These are phyloP conservation scores for Atlantisia rogersi DNA, from an alignment of 2,113 vertebrate species.

Conservation along the genomic window DNA sequence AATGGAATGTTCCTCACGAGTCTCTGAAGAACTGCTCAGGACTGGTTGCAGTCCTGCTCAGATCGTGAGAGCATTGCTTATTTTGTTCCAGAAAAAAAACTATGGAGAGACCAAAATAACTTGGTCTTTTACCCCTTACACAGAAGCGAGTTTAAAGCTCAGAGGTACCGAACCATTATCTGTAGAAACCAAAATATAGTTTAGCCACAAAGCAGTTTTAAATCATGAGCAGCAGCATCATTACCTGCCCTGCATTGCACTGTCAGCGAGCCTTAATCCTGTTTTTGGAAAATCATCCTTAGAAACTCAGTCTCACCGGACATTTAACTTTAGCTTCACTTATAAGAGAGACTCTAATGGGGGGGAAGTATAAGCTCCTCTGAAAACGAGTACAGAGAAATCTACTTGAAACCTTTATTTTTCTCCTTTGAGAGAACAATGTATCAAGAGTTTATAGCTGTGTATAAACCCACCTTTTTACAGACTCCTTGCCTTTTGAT, in stretches of 20 bases:
- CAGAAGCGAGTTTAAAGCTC: background rate
- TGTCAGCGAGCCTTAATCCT: background rate
- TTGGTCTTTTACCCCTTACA: background rate
- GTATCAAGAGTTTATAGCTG: background rate
- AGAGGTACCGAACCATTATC: background rate
- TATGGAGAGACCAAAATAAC: background rate
- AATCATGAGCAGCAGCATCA: background rate
- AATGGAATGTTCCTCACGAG: background rate
- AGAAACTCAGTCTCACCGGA: background rate
- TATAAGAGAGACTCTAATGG: background rate
- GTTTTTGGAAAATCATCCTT: background rate
- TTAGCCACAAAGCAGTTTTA: background rate
- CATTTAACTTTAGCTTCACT: background rate
- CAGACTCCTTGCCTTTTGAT: constrained; percentile 31
- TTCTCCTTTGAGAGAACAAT: background rate
- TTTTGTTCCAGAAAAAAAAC: background rate
- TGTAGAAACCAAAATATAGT: background rate
- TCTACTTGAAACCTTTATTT: background rate
- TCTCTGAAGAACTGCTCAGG: background rate
- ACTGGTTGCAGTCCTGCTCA: background rate
- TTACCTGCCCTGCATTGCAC: background rate
- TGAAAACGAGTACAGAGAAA: background rate
- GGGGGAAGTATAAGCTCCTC: background rate
- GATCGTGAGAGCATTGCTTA: background rate
- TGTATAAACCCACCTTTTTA: constrained; percentile 4